Evolutionary conservation across 2,113 vertebrate species (phyloP), one percentile per base, ranked within the genome.

Genomic region (Cepphus grylle): DNA sequence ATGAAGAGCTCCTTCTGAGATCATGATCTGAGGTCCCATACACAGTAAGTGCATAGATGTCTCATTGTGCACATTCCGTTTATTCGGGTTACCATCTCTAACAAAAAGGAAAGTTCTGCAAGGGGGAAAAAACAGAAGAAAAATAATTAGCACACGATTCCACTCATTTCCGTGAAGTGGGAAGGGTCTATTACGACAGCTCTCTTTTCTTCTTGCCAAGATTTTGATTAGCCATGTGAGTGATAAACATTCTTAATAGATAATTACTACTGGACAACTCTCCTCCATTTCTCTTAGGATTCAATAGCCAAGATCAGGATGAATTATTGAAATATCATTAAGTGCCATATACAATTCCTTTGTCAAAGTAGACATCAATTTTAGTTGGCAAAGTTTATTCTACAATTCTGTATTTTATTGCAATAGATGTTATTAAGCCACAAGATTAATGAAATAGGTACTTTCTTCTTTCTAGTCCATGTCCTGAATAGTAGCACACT

Each of bases 81-180:
- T 99, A 97, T 99, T 99, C 78, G 99, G 99, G 98, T 99, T 99
- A 65, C 99, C 99, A 88, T 99, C 99, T 98, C 99, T 99, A 95
- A 98, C 98, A 86, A 98, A 98, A 66, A 99, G 99, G 97, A 99
- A 99, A 88, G 98, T 99, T 98, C 99, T 99, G 95, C 90, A 96
- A 87, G 12, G 12, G 9, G 38, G 18, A 76, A 83, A 42, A 77
- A 62, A 70, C 4, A 67, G 40, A 90, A 96, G 42, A 52, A 82
- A 93, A 79, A 70, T 47, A 94, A 81, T 78, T 59, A 97, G 49
- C 77, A 80, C 32, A 73, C 12, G 36, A 43, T 65, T 79, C 10
- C 18, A 58, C 16, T 59, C 0, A 65, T 53, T 88, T 69, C 36
- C 18, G 36, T 73, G 12, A 81, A 82, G 25, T 40, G n/a, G 30